These are phyloP conservation scores for Macrosteles quadrilineatus DNA, from an alignment of 1,140 invertebrate species.

Conservation along the genomic window DNA sequence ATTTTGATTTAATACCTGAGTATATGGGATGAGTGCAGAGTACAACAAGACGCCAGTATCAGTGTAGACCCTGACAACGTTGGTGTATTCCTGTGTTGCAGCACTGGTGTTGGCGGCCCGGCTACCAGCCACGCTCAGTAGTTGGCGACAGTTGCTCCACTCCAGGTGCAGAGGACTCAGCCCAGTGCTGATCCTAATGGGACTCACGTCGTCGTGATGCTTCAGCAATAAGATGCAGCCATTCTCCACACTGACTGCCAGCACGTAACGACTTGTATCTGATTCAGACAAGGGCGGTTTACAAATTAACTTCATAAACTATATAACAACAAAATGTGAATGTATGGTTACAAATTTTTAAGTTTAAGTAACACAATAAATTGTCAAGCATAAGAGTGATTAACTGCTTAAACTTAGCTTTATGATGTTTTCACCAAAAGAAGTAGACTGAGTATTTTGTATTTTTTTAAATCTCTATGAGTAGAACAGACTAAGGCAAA, in stretches of 20 bases:
- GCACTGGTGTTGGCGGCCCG: not conserved
- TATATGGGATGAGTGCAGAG: conserved; percentile 72
- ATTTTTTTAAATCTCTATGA: too few relatives aligned
- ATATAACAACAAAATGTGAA: too few relatives aligned
- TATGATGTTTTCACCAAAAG: too few relatives aligned
- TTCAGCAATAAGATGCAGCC: conserved; percentile 86
- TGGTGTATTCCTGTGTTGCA: conserved; percentile 61
- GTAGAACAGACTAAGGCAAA: too few relatives aligned
- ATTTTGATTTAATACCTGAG: conserved; percentile 55
- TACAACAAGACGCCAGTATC: conserved; percentile 73
- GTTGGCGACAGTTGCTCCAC: conserved; percentile 93
- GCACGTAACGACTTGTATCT: conserved; percentile 67
- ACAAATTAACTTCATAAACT: too few relatives aligned
- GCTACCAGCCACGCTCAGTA: conserved; percentile 86
- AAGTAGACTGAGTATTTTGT: too few relatives aligned
- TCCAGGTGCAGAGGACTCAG: conserved; percentile 83
- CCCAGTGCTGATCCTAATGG: conserved; percentile 79
- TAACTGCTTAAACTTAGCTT: too few relatives aligned
- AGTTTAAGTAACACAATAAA: too few relatives aligned
- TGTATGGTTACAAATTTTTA: too few relatives aligned
- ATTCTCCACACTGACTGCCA: conserved; percentile 86
- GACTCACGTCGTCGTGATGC: conserved; percentile 90
- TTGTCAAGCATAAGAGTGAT: too few relatives aligned
- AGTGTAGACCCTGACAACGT: conserved; percentile 78
- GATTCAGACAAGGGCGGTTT: conserved; percentile 31